These are phyloP conservation scores for Zaprionus vittiger DNA, from an alignment of 1,140 invertebrate genomes.

Conservation along the genomic window DNA sequence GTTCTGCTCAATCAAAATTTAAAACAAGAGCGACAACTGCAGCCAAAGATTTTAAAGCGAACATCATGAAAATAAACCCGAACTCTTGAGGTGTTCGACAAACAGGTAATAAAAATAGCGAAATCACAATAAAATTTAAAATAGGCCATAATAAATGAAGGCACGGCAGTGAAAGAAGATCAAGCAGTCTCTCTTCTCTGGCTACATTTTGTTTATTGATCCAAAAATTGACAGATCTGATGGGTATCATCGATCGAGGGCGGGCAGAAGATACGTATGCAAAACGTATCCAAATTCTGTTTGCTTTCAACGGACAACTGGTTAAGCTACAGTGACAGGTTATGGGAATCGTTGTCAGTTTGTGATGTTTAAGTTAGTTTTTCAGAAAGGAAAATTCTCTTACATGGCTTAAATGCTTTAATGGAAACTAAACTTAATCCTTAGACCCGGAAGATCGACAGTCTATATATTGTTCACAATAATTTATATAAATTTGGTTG, in stretches of 20 bases:
- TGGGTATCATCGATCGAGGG: not conserved
- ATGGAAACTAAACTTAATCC: too few species aligned
- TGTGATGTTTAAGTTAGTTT: too few species aligned
- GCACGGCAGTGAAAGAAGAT: not conserved
- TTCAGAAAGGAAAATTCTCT: too few species aligned
- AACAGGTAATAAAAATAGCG: not conserved
- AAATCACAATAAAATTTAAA: not conserved
- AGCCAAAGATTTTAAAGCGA: not conserved
- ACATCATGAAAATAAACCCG: not conserved
- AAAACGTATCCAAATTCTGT: not conserved
- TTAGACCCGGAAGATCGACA: too few species aligned
- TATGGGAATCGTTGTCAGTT: not conserved
- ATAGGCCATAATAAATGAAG: not conserved
- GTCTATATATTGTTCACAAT: too few species aligned
- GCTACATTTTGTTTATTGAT: not conserved
- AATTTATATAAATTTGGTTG: too few species aligned
- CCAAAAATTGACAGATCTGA: not conserved
- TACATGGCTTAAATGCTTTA: too few species aligned
- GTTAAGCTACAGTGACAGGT: not conserved
- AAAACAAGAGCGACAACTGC: slow-evolving; percentile 31
- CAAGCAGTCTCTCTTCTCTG: not conserved
- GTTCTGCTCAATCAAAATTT: slow-evolving; percentile 33
- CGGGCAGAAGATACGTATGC: not conserved
- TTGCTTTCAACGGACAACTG: not conserved
- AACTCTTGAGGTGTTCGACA: not conserved